Conservation (phyloP, 2,113 vertebrate species). For the Pteronura brasiliensis region DNA sequence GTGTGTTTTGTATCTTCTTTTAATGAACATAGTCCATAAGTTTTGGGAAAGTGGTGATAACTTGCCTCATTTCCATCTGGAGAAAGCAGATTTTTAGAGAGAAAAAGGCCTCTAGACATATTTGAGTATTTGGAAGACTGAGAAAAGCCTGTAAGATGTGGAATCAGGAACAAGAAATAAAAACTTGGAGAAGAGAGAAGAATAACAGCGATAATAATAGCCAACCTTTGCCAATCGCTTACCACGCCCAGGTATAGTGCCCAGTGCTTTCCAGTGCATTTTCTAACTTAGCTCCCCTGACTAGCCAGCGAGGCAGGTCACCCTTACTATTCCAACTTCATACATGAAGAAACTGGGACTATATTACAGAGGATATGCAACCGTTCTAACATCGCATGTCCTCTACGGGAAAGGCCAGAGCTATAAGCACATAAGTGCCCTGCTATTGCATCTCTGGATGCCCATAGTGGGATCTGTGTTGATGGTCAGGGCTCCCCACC, state of each 20-base stretch:
- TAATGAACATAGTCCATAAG: constrained; percentile 37
- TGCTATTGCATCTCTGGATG: background rate
- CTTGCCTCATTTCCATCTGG: constrained; percentile 67
- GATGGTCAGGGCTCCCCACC: background rate
- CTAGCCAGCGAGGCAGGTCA: background rate
- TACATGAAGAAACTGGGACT: background rate
- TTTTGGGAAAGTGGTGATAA: constrained; percentile 65
- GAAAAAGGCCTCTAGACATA: constrained; percentile 47
- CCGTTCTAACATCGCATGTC: background rate
- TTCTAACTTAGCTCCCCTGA: background rate
- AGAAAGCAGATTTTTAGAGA: constrained; percentile 65
- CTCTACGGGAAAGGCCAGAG: background rate
- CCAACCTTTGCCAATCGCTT: background rate
- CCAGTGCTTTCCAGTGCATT: background rate
- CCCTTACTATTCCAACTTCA: background rate
- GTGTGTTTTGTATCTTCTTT: constrained; percentile 33
- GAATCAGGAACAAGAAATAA: constrained; percentile 48
- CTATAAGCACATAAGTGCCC: no score
- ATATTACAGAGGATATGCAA: background rate
- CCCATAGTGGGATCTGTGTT: background rate
- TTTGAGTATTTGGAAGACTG: constrained; percentile 50
- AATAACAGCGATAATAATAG: background rate
- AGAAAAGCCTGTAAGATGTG: constrained; percentile 34
- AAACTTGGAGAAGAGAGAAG: background rate
- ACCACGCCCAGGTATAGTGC: background rate